Conservation (phyloP, 53 echinoderm and acorn worm species). For the Actinopyga echinites region DNA sequence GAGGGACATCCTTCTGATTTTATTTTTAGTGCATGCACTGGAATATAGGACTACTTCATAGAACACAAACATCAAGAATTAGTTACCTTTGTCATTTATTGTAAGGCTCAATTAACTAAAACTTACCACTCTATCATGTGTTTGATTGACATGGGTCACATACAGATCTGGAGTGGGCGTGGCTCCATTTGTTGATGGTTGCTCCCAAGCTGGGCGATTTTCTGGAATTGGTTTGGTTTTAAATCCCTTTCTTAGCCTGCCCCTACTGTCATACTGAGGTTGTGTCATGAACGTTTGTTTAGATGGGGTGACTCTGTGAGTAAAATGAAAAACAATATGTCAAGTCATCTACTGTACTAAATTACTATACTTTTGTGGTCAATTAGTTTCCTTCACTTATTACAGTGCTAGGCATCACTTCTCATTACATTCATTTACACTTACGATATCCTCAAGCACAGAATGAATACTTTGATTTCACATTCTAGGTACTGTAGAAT, state of each 20-base stretch:
- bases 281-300: slow-evolving; percentile 67
- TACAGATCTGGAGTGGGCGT: slow-evolving; percentile 81
- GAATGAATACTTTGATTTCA: neutral
- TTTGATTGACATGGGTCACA: slow-evolving; percentile 96
- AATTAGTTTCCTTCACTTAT: too few species aligned
- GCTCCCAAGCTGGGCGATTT: slow-evolving; percentile 79
- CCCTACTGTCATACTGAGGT: slow-evolving; percentile 23
- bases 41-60: too few species aligned
- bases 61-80: too few species aligned
- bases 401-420: too few species aligned
- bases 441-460: too few species aligned
- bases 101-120: too few species aligned
- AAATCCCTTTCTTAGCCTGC: slow-evolving; percentile 4
- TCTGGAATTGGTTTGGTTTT: slow-evolving; percentile 26
- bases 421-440: too few species aligned
- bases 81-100: too few species aligned
- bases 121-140: slow-evolving; percentile 93
- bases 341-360: neutral
- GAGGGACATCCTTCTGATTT: too few species aligned
- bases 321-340: neutral
- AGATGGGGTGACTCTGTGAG: neutral
- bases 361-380: neutral
- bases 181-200: slow-evolving; percentile 64
- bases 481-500: neutral
- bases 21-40: too few species aligned